A percentile compares a stretch with the other conserved stretches of the same genome.
Evolutionary conservation across 2,113 vertebrate species (phyloP).

Genomic region (Tonatia bakeri): DNA sequence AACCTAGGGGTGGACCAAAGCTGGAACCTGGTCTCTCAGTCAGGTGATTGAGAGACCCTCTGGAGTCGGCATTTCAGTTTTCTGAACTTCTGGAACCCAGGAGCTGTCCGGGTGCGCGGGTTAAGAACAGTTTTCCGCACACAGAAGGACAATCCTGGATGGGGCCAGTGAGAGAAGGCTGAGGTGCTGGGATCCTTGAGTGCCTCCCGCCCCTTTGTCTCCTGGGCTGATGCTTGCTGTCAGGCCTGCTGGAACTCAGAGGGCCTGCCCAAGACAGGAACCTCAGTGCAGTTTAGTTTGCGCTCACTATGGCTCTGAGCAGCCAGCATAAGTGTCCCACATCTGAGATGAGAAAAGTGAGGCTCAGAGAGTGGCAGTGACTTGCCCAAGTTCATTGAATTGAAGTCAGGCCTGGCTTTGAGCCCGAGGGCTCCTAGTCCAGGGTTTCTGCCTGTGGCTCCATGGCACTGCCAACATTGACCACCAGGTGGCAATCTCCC

Average conservation of each 20-base stretch:
- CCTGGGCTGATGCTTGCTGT: background rate
- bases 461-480: background rate
- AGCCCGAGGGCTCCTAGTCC: background rate
- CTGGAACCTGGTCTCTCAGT: background rate
- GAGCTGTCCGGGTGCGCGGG: background rate
- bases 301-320: background rate
- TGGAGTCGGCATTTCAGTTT: background rate
- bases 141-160: background rate
- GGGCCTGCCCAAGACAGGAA: background rate
- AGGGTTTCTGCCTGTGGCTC: background rate
- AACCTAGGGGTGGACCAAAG: background rate
- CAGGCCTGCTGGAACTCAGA: background rate
- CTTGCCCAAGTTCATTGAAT: background rate
- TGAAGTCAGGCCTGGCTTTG: background rate
- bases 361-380: background rate
- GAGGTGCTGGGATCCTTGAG: background rate
- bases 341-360: background rate
- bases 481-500: conserved; percentile 61
- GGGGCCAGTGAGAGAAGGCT: background rate
- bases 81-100: background rate
- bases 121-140: background rate
- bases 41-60: background rate
- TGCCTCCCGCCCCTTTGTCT: background rate
- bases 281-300: background rate
- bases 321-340: background rate